These are phyloP conservation scores for Trididemnum nubilum DNA, from an alignment of 23 tunicate species.

Conservation along the genomic window DNA sequence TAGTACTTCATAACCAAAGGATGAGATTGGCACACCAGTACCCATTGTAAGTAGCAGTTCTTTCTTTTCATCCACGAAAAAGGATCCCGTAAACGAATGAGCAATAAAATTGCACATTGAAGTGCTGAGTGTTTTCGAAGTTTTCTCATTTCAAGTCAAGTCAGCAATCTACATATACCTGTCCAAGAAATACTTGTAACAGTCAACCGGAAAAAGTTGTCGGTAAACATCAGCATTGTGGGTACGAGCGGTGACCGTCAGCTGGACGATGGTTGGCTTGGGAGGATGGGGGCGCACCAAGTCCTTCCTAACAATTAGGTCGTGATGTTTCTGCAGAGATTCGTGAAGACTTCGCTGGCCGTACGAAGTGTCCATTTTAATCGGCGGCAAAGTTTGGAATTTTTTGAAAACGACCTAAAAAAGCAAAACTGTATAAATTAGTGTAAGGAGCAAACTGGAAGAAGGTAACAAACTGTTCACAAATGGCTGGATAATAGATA, in stretches of 20 bases:
- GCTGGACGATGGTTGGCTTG: constrained; percentile 56
- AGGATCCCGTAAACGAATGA: no score
- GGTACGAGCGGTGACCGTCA: constrained; percentile 82
- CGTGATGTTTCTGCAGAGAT: neutral
- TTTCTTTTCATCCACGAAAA: no score
- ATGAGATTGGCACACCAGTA: no score
- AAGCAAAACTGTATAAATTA: neutral
- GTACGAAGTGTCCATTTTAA: constrained; percentile 63
- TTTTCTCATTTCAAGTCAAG: no score
- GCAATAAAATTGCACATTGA: no score
- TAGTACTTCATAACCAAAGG: no score
- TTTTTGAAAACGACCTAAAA: constrained; percentile 32
- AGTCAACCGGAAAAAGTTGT: constrained; percentile 41
- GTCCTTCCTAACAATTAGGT: neutral
- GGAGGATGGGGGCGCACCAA: constrained; percentile 84
- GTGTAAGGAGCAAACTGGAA: no score
- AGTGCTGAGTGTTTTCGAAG: no score
- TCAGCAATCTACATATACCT: no score
- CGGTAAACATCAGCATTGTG: constrained; percentile 75
- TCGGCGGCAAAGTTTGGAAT: constrained; percentile 79
- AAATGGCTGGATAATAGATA: no score
- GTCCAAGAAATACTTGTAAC: constrained; percentile 67
- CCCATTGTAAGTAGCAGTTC: no score
- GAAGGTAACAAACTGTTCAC: no score
- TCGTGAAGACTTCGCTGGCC: constrained; percentile 66